phyloP scores from a whole-genome alignment of 2,797 vertebrate species.

The Darevskia mixta region DNA sequence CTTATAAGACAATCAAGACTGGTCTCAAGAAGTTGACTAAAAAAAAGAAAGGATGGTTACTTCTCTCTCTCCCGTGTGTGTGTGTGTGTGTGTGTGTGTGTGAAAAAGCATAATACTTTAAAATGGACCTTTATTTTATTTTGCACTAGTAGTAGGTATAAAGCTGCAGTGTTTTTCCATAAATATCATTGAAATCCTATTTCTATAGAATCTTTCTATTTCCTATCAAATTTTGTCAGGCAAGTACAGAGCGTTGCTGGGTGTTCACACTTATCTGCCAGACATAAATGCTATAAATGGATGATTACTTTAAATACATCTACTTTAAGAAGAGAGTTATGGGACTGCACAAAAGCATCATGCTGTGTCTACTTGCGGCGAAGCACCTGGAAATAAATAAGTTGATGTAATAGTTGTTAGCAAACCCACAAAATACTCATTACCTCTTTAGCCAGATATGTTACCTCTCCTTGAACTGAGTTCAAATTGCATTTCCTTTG shows the following conservation, averaged over 20 bases:
- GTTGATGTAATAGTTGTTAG: constrained; percentile 74
- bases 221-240: constrained; percentile 72
- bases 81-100: neutral
- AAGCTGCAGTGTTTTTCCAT: constrained; percentile 71
- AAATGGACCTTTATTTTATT: constrained; percentile 47
- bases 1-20: no score
- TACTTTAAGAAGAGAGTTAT: constrained; percentile 77
- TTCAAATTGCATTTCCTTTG: constrained; percentile 60
- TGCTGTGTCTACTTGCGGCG: constrained; percentile 76
- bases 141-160: constrained; percentile 56
- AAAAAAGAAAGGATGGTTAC: neutral
- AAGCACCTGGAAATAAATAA: constrained; percentile 79
- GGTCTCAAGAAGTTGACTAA: no score
- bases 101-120: constrained; percentile 32
- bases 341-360: constrained; percentile 79
- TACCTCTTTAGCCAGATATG: constrained; percentile 73
- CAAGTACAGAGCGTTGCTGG: constrained; percentile 72
- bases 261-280: constrained; percentile 76
- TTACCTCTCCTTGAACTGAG: constrained; percentile 63
- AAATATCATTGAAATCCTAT: constrained; percentile 78
- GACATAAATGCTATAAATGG: constrained; percentile 80
- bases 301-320: constrained; percentile 82
- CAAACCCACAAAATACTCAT: constrained; percentile 68
- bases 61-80: neutral
- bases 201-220: constrained; percentile 71